Percentiles rank a stretch among this genome's conserved stretches.
Conservation (phyloP, 1,140 invertebrate genomes). For the Mycetomoellerius zeteki region DNA sequence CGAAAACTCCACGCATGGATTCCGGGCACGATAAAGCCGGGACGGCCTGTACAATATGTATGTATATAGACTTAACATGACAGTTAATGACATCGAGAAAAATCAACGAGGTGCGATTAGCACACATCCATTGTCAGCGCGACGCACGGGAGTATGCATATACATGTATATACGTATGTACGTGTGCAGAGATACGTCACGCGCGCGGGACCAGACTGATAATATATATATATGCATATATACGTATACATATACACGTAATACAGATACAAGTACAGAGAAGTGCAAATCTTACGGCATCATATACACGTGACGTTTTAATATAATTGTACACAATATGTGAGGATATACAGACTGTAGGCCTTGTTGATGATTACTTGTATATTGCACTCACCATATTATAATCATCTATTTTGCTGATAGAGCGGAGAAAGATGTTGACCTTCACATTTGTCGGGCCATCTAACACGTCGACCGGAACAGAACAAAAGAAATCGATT, state of each 20-base stretch:
- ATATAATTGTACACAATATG: conserved; percentile 81
- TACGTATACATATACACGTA: conserved; percentile 76
- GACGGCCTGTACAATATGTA: conserved; percentile 70
- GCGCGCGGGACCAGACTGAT: conserved; percentile 44
- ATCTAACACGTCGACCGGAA: conserved; percentile 87
- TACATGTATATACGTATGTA: conserved; percentile 24
- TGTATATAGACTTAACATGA: conserved; percentile 76
- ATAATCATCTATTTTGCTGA: conserved; percentile 99
- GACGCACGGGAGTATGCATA: conserved; percentile 49
- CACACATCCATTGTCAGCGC: conserved; percentile 82
- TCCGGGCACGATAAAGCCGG: conserved; percentile 16
- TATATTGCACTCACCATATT: conserved; percentile 96
- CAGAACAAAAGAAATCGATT: conserved; percentile 85
- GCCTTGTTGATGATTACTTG: conserved; percentile 82
- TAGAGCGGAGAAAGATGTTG: conserved; percentile 98
- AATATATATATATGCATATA: conserved; percentile 67
- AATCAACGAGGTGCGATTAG: conserved; percentile 83
- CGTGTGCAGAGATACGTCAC: background rate
- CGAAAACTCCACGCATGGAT: conserved; percentile 2
- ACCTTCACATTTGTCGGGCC: conserved; percentile 93
- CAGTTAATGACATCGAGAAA: conserved; percentile 83
- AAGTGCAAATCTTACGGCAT: conserved; percentile 82
- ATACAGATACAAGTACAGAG: conserved; percentile 82
- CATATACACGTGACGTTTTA: conserved; percentile 83
- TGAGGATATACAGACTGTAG: conserved; percentile 83